Evolutionary conservation across 2,888 invertebrate genomes (phyloP).

Genomic region (Ferrisia virgata): DNA sequence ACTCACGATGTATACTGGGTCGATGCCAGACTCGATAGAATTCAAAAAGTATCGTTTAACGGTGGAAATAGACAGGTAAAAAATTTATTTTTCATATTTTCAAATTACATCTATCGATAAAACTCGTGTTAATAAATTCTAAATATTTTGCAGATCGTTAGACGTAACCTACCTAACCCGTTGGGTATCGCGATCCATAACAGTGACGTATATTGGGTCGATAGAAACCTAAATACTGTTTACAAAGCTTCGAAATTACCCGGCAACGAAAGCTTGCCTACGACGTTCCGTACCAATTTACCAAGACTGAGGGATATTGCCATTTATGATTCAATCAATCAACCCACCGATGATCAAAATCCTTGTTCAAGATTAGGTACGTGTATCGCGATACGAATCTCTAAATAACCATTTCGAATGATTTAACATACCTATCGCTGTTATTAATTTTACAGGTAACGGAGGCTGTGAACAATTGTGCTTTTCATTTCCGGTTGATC

Average conservation of each 20-base stretch:
- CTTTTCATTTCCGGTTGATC: constrained; percentile 80
- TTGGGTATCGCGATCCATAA: constrained; percentile 88
- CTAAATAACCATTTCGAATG: neutral
- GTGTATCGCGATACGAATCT: neutral
- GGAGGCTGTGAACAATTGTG: constrained; percentile 93
- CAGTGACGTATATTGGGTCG: constrained; percentile 89
- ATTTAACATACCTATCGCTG: too few relatives aligned
- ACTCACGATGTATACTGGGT: constrained; percentile 98
- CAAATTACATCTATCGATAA: neutral
- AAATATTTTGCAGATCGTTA: constrained; percentile 65
- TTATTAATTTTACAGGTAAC: constrained; percentile 58
- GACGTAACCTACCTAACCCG: constrained; percentile 85
- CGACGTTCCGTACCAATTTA: constrained; percentile 76
- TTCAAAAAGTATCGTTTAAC: constrained; percentile 83
- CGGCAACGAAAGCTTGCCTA: constrained; percentile 65
- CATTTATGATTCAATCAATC: constrained; percentile 84
- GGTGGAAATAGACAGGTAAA: constrained; percentile 70
- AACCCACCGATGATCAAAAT: constrained; percentile 78
- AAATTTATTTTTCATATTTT: neutral
- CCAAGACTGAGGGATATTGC: constrained; percentile 84
- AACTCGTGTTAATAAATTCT: neutral
- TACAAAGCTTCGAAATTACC: constrained; percentile 76
- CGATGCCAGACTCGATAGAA: constrained; percentile 88
- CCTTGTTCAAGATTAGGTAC: constrained; percentile 64
- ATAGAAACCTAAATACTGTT: constrained; percentile 81